Conservation (phyloP, 2,888 invertebrate species). For the Cantharis nigra region DNA sequence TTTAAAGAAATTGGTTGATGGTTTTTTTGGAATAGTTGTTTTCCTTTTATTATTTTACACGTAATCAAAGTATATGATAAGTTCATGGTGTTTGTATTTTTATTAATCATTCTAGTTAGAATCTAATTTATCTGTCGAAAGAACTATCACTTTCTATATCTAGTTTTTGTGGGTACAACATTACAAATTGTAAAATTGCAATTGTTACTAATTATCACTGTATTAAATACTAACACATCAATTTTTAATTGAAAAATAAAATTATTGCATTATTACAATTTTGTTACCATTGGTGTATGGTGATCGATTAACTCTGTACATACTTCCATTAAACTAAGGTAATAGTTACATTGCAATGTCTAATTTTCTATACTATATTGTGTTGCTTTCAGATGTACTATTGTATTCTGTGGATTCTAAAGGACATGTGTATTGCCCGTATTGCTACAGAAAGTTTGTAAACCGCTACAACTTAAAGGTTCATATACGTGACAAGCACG, state of each 20-base stretch:
- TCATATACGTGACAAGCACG: conserved; percentile 74
- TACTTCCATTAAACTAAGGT: conserved; percentile 38
- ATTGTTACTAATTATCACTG: conserved; percentile 4
- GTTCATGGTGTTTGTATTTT: background rate
- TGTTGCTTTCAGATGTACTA: conserved; percentile 44
- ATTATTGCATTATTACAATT: conserved; percentile 24
- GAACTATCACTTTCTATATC: background rate
- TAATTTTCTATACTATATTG: conserved; percentile 40
- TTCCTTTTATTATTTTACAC: background rate
- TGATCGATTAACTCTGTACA: conserved; percentile 37
- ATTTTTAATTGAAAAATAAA: background rate
- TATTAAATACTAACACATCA: background rate
- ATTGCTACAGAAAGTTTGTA: conserved; percentile 67
- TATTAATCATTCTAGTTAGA: background rate
- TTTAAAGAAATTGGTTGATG: background rate
- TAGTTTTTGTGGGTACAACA: conserved; percentile 10
- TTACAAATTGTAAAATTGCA: conserved; percentile 31
- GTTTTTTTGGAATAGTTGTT: background rate
- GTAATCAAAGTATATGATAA: background rate
- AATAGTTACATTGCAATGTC: conserved; percentile 27
- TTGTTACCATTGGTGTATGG: conserved; percentile 31
- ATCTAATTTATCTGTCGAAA: background rate
- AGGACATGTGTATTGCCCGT: conserved; percentile 66
- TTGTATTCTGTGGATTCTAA: conserved; percentile 49
- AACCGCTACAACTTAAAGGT: conserved; percentile 73